Conservation (phyloP, 2,888 invertebrate genomes). For the Drosophila longiperda region DNA sequence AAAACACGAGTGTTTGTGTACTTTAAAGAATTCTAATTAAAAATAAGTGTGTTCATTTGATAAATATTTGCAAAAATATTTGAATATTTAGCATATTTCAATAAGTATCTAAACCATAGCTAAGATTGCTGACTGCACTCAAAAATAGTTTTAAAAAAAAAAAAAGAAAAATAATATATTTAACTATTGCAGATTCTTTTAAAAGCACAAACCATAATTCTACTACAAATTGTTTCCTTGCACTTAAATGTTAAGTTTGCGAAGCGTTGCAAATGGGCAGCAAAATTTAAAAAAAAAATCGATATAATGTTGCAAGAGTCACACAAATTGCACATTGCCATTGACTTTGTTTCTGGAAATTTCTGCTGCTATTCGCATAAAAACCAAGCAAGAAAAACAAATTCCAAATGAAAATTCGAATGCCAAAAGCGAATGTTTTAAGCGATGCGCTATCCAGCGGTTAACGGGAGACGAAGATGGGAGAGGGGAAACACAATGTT, state of each 20-base stretch:
- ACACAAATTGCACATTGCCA: conserved; percentile 49
- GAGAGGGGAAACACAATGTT: conserved; percentile 5
- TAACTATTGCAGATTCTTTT: too few relatives aligned
- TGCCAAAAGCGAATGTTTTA: conserved; percentile 36
- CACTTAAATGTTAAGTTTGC: conserved; percentile 21
- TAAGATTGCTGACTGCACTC: not conserved
- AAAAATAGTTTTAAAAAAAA: not conserved
- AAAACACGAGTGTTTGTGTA: not conserved
- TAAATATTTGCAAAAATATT: not conserved
- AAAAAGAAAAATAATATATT: not conserved
- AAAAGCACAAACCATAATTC: not conserved
- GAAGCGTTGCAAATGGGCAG: conserved; percentile 37
- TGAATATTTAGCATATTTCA: not conserved
- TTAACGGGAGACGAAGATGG: not conserved
- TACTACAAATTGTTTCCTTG: conserved; percentile 14
- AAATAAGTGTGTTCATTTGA: not conserved
- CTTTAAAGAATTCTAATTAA: not conserved
- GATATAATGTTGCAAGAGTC: conserved; percentile 31
- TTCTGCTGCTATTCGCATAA: conserved; percentile 21
- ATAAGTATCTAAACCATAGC: not conserved
- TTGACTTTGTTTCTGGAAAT: conserved; percentile 61
- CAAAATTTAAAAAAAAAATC: conserved; percentile 10
- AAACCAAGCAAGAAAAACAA: conserved; percentile 15
- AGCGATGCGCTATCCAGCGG: conserved; percentile 1
- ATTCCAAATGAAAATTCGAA: conserved; percentile 39